These are phyloP conservation scores for Alethe diademata DNA, from an alignment of 2,113 vertebrate species.

Conservation along the genomic window DNA sequence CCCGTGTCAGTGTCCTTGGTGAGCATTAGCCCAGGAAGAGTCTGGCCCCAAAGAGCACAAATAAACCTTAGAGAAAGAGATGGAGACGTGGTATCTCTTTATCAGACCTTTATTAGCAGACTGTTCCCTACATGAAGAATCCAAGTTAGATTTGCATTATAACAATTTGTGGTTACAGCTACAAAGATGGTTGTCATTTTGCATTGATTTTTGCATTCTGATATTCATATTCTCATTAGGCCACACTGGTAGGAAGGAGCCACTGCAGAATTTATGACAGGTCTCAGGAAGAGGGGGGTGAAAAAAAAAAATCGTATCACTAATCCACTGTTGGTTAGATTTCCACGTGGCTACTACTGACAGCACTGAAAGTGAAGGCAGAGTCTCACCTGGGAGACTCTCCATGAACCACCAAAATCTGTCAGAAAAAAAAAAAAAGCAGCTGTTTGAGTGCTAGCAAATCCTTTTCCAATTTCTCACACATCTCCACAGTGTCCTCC, in stretches of 20 bases:
- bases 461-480: background rate
- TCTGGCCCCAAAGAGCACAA: background rate
- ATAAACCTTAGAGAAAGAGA: background rate
- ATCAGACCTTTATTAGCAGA: slow-evolving; percentile 83
- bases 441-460: background rate
- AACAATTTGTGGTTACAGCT: slow-evolving; percentile 71
- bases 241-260: slow-evolving; percentile 53
- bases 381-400: background rate
- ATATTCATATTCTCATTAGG: slow-evolving; percentile 56
- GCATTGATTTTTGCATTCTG: slow-evolving; percentile 75
- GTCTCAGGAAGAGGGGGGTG: background rate
- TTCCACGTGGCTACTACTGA: background rate
- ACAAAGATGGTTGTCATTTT: slow-evolving; percentile 64
- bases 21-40: background rate
- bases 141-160: slow-evolving; percentile 59
- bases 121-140: slow-evolving; percentile 72
- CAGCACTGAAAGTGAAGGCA: background rate
- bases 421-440: background rate
- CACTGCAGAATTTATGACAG: background rate
- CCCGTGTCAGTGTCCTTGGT: background rate
- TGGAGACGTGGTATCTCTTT: slow-evolving; percentile 3
- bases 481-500: background rate
- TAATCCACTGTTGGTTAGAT: background rate
- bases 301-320: background rate
- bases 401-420: background rate